Base-by-base conservation (phyloP, 1,140 invertebrate genomes). In the Drosophila pseudoananassae region DNA sequence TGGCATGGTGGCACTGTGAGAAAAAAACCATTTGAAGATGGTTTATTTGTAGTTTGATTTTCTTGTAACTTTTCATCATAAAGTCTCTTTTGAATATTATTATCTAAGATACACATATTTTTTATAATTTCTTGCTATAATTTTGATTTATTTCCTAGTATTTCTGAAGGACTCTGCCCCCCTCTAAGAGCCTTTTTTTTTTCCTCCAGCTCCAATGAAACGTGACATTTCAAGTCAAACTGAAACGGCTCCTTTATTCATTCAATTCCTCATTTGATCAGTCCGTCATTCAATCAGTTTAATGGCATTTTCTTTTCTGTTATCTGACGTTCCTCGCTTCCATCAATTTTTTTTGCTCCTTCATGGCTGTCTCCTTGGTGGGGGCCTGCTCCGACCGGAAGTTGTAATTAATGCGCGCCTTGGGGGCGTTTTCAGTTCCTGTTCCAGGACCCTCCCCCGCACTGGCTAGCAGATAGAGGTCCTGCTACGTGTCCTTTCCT, bases 391-490 rank as follows among this genome's bases (percentile, higher is more conserved):
- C 46, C 50, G 61, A 76, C 78, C 83, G 75, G 83, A 88, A 83
- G 83, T 88, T 76, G 83, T 89, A 87, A 87, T 87, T 87, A 87
- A 87, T 87, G 83, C 63, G 76, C 71, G 78, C 76, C 76, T 83
- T 51, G 74, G 84, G 78, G 82, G 82, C 81, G 82, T 85, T 76
- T 76, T 66, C 55, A 50, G 45, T 68, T 74, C 70, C 60, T 46
- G 71, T 51, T 2, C 6, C 40, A 8, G 15, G 14, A 0, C 1
- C 15, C 1, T 9, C 14, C 40, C 3, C 15, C 14, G 15, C 54
- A 40, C 51, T 56, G 20, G 61, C 52, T 52, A 15, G 15, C 27
- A 33, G 14, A 36, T 8, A 61, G 54, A 56, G 69, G 58, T 75
- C 63, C 75, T 82, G 54, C 46, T 76, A 80, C 64, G 65, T 64